Evolutionary conservation across 2,888 invertebrate species (phyloP).

Genomic region (Protula sp.): DNA sequence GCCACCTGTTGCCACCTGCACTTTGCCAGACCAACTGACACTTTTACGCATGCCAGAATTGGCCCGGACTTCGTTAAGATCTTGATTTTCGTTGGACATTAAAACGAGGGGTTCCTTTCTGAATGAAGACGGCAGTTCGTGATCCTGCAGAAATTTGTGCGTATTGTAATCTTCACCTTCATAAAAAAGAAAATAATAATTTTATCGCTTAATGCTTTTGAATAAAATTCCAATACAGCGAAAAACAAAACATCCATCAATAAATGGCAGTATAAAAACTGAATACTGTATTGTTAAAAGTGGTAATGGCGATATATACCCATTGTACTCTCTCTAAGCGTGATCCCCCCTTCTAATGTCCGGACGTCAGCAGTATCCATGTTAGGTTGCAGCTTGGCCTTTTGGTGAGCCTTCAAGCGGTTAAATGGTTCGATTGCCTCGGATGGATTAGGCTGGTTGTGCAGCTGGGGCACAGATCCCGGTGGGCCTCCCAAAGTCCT

Average conservation of each 20-base stretch:
- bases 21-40: background rate
- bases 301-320: background rate
- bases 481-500: slow-evolving; percentile 27
- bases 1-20: slow-evolving; percentile 4
- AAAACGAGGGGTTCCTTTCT: slow-evolving; percentile 38
- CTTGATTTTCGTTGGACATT: slow-evolving; percentile 44
- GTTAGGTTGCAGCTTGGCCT: slow-evolving; percentile 34
- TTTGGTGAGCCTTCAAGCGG: slow-evolving; percentile 25
- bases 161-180: slow-evolving; percentile 43
- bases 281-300: too few species aligned
- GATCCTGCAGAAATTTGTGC: slow-evolving; percentile 46
- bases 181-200: background rate
- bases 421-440: slow-evolving; percentile 20
- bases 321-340: slow-evolving; percentile 32
- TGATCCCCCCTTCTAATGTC: slow-evolving; percentile 34
- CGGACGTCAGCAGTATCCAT: slow-evolving; percentile 30
- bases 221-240: slow-evolving; percentile 4
- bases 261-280: too few species aligned
- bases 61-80: slow-evolving; percentile 28
- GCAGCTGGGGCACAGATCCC: slow-evolving; percentile 21
- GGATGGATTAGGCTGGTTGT: slow-evolving; percentile 18
- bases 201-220: too few species aligned
- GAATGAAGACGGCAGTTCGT: slow-evolving; percentile 30
- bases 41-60: slow-evolving; percentile 1
- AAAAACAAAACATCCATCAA: too few species aligned